phyloP scores from a whole-genome alignment of 2,113 vertebrate species.

The Platanista minor region DNA sequence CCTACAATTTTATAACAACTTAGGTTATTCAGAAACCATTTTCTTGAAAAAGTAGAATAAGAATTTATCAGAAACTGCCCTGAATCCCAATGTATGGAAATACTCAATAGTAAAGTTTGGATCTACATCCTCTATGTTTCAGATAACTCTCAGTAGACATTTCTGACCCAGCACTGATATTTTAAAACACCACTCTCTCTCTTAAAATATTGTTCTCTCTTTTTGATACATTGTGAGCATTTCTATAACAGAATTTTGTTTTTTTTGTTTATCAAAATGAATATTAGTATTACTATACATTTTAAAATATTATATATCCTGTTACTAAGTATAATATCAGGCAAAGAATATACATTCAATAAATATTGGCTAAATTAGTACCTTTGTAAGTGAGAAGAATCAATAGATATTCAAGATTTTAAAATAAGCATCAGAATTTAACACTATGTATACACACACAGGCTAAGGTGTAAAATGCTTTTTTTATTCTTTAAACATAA shows the following conservation, averaged over 20 bases:
- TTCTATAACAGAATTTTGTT: neutral
- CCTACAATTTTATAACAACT: neutral
- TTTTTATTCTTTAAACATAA: neutral
- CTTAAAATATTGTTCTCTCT: neutral
- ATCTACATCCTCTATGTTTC: neutral
- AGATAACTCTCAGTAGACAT: neutral
- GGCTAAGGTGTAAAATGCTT: neutral
- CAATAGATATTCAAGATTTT: neutral
- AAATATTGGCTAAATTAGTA: neutral
- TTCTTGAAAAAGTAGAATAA: neutral
- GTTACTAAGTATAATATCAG: neutral
- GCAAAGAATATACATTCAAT: neutral
- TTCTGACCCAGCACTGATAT: neutral
- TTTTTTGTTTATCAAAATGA: neutral
- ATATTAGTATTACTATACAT: neutral
- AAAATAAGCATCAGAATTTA: neutral
- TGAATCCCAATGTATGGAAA: neutral
- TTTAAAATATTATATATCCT: neutral
- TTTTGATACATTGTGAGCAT: neutral
- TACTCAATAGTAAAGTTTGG: neutral
- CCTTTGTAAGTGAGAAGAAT: neutral
- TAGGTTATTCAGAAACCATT: neutral
- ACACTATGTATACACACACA: neutral
- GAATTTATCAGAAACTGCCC: neutral
- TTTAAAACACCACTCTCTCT: neutral